Conservation (phyloP, 2,797 vertebrate species). For the Gymnoscopelus braueri region DNA sequence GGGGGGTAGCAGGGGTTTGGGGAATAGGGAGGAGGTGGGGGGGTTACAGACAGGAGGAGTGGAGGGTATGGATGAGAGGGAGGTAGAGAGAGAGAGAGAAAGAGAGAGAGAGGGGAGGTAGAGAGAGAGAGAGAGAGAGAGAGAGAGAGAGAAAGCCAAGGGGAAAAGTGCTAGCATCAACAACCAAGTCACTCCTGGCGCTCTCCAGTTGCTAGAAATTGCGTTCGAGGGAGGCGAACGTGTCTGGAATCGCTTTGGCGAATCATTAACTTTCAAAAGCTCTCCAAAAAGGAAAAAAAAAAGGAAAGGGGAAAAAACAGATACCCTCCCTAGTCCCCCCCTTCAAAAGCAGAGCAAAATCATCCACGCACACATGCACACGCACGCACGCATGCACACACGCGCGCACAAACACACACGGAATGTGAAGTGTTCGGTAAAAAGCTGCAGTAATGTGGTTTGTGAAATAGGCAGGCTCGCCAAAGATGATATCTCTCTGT, state of each 20-base stretch:
- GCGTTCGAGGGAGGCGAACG: constrained; percentile 73
- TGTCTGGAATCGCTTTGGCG: constrained; percentile 73
- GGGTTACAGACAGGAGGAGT: background rate
- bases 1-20: constrained; percentile 31
- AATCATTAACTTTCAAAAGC: constrained; percentile 76
- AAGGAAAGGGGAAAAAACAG: constrained; percentile 39
- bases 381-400: too few species aligned
- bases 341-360: constrained; percentile 55
- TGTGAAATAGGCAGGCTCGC: constrained; percentile 31
- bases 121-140: constrained; percentile 37
- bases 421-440: background rate
- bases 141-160: constrained; percentile 59
- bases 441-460: constrained; percentile 37
- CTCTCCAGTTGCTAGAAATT: constrained; percentile 76
- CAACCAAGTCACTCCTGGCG: constrained; percentile 79
- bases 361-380: constrained; percentile 33
- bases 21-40: constrained; percentile 31
- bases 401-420: background rate
- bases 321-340: constrained; percentile 41
- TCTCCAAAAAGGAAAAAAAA: constrained; percentile 45
- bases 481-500: constrained; percentile 26
- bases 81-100: constrained; percentile 42
- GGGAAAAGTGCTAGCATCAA: constrained; percentile 79
- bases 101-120: constrained; percentile 48
- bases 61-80: constrained; percentile 60